phyloP scores from a whole-genome alignment of 2,888 invertebrate genomes.

The Meiosimyza platycephala region DNA sequence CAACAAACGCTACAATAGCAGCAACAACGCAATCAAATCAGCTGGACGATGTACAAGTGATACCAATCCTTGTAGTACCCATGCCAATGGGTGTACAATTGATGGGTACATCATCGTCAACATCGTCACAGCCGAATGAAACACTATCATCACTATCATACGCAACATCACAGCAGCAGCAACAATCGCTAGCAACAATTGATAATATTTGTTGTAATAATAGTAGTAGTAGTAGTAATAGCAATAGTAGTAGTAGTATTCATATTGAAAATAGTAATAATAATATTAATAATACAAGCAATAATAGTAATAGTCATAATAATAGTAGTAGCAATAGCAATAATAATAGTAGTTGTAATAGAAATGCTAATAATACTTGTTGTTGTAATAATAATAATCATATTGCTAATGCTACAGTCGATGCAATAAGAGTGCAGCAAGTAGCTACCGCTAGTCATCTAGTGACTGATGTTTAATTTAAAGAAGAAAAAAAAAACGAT shows the following conservation, averaged over 20 bases:
- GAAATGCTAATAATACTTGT: slow-evolving; percentile 21
- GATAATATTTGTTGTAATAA: slow-evolving; percentile 53
- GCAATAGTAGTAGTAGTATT: slow-evolving; percentile 42
- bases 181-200: slow-evolving; percentile 34
- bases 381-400: slow-evolving; percentile 19
- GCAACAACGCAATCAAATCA: slow-evolving; percentile 24
- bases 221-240: slow-evolving; percentile 46
- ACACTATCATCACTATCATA: slow-evolving; percentile 5
- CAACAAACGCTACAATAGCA: slow-evolving; percentile 30
- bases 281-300: slow-evolving; percentile 51
- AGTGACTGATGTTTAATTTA: slow-evolving; percentile 65
- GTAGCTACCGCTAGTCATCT: slow-evolving; percentile 62
- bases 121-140: slow-evolving; percentile 38
- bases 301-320: slow-evolving; percentile 43
- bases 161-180: slow-evolving; percentile 23
- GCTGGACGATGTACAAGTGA: slow-evolving; percentile 54
- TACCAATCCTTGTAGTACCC: slow-evolving; percentile 55
- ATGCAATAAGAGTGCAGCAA: slow-evolving; percentile 46
- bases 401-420: slow-evolving; percentile 40
- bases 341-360: slow-evolving; percentile 38
- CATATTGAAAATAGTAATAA: slow-evolving; percentile 49
- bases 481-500: background rate
- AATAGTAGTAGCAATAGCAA: slow-evolving; percentile 41
- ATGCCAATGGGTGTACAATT: slow-evolving; percentile 35
- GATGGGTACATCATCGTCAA: slow-evolving; percentile 50